Conservation (phyloP, 2,113 vertebrate species). For the Engraulis encrasicolus region DNA sequence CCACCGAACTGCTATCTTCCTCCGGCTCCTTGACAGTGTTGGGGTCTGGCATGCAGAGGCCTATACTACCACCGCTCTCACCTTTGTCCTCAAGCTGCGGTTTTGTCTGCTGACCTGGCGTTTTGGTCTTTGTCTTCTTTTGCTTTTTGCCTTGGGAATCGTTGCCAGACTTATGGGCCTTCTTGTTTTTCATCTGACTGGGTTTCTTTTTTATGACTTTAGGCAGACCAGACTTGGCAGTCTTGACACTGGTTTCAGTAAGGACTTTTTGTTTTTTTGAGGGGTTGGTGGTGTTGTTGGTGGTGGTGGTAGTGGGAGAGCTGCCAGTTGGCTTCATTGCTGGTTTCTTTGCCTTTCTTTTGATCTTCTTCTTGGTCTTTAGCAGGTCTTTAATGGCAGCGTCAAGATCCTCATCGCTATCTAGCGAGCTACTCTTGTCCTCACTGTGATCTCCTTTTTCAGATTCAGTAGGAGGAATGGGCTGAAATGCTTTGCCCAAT, state of each 20-base stretch:
- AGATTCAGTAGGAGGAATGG: slow-evolving; percentile 13
- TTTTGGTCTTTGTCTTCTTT: slow-evolving; percentile 5
- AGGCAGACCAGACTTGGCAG: slow-evolving; percentile 69
- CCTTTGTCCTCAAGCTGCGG: slow-evolving; percentile 20
- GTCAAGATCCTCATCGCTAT: slow-evolving; percentile 95
- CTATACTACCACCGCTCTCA: slow-evolving; percentile 23
- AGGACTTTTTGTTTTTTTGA: slow-evolving; percentile 54
- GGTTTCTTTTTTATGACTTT: slow-evolving; percentile 42
- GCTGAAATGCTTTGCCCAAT: slow-evolving; percentile 32
- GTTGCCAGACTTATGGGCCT: neutral
- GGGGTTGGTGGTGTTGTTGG: slow-evolving; percentile 47
- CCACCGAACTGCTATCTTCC: slow-evolving; percentile 88
- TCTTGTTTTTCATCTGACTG: slow-evolving; percentile 2
- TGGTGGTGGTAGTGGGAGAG: slow-evolving; percentile 36
- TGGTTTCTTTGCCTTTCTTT: slow-evolving; percentile 79
- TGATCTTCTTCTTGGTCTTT: slow-evolving; percentile 86
- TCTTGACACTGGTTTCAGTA: slow-evolving; percentile 52
- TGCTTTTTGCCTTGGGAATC: neutral
- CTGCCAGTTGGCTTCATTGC: slow-evolving; percentile 64
- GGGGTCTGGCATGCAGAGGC: neutral
- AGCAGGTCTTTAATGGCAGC: slow-evolving; percentile 91
- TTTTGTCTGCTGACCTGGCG: slow-evolving; percentile 39
- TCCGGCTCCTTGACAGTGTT: neutral
- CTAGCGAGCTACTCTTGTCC: slow-evolving; percentile 94
- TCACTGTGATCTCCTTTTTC: slow-evolving; percentile 65